A percentile compares a stretch with the other conserved stretches of the same genome.
Evolutionary conservation across 2,797 vertebrate genomes (phyloP).

Genomic region (Euthynnus affinis): DNA sequence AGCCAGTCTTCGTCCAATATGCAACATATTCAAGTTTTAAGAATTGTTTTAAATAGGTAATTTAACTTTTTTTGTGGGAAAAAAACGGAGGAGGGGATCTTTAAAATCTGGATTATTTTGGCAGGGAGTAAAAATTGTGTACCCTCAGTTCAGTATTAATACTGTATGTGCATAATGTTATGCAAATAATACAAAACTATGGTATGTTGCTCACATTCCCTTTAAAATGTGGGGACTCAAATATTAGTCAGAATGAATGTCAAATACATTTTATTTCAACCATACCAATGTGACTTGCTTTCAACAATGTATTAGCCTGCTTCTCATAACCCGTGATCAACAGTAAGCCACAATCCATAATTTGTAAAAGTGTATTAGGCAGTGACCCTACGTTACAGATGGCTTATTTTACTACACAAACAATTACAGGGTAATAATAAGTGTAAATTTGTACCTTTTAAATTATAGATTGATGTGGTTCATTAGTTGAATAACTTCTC

Average conservation of each 20-base stretch:
- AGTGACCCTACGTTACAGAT: conserved; percentile 46
- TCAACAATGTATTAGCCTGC: conserved; percentile 71
- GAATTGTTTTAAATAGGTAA: too few relatives aligned
- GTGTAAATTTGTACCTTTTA: neutral
- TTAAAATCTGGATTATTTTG: conserved; percentile 6
- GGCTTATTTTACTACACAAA: conserved; percentile 49
- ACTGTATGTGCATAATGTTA: neutral
- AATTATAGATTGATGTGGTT: conserved; percentile 31
- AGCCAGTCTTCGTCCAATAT: too few relatives aligned
- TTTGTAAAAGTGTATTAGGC: conserved; percentile 52
- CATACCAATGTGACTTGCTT: conserved; percentile 75
- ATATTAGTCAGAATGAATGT: conserved; percentile 56
- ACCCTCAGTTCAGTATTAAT: neutral
- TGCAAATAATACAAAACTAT: neutral
- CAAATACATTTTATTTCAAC: conserved; percentile 82
- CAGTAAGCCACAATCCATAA: conserved; percentile 74
- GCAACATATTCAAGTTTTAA: too few relatives aligned
- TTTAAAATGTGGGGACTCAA: conserved; percentile 28
- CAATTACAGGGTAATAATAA: conserved; percentile 27
- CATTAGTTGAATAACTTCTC: conserved; percentile 24
- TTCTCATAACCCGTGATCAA: conserved; percentile 75
- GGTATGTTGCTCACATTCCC: neutral
- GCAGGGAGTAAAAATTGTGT: neutral
- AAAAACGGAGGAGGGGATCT: too few relatives aligned
- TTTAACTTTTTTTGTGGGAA: too few relatives aligned